Base-by-base conservation (phyloP, 1,140 invertebrate genomes). In the Drosophila malerkotliana region DNA sequence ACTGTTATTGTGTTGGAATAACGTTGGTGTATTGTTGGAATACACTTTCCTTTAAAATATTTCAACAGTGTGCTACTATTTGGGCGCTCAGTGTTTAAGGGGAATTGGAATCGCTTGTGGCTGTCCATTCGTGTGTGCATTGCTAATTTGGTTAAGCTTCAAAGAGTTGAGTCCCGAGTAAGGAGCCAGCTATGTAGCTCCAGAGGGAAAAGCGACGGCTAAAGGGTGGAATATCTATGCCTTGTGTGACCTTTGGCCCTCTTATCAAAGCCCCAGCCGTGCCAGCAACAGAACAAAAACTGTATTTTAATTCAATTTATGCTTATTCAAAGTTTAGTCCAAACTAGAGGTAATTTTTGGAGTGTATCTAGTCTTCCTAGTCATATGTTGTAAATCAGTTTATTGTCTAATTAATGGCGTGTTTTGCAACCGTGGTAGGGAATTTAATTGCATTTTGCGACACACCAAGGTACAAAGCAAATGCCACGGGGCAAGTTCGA, bases 321-420 rank as follows among this genome's bases (percentile, higher is more conserved):
- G 8, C 8, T 32, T 32, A 9, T 32, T 32, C 8, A 32, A 32
- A 32, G 32, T 32, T 32, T 10, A 9, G 32, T 32, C 8, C 26
- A 0, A 28, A 28, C 26, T 28, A 28, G 26, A 28, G 26, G 26
- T 28, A 28, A 28, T 28, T 28, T 28, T 28, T 5, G 5, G 8
- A 32, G 32, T 32, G 32, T 32, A 32, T 32, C 26, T 32, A 32
- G 8, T 32, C 32, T 2, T 0, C 26, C 26, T 6, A 28, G 32
- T 52, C 61, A 77, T 55, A 73, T 67, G 34, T 59, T 61, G 63
- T 87, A 81, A 87, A 87, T 87, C 78, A 66, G 56, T 82, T 87
- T 76, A 82, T 82, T 79, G 78, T 82, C 59, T 68, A 78, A 87
- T 82, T 85, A 87, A 82, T 76, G 56, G 7, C 44, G n/a, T 24